Evolutionary conservation across 37 sponge, comb jelly and placozoan species (phyloP).

Genomic region (Mnemiopsis leidyi): DNA sequence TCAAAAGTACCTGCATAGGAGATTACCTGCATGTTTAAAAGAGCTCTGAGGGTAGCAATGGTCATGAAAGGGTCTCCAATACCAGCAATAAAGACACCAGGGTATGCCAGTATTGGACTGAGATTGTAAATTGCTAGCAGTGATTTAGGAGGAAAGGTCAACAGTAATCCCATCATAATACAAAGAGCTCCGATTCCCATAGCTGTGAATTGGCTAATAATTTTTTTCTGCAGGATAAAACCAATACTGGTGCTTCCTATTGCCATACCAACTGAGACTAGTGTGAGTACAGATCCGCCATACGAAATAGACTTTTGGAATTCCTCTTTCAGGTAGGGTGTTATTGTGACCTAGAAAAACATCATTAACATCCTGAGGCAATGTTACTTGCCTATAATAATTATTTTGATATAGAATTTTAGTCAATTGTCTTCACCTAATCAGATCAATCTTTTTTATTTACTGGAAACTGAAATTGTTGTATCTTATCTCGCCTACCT

Average conservation of each 20-base stretch:
- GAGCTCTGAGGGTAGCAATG: background rate
- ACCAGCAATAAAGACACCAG: slow-evolving; percentile 48
- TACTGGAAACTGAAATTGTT: too few relatives aligned
- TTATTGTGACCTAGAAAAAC: slow-evolving; percentile 18
- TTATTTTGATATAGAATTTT: too few relatives aligned
- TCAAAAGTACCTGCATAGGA: too few relatives aligned
- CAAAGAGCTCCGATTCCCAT: background rate
- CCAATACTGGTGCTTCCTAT: background rate
- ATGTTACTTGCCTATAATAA: too few relatives aligned
- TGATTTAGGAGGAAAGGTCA: background rate
- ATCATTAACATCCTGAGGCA: too few relatives aligned
- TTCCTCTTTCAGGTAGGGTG: slow-evolving; percentile 24
- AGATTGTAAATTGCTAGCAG: background rate
- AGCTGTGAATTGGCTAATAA: background rate
- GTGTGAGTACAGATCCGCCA: slow-evolving; percentile 11
- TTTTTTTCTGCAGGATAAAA: background rate
- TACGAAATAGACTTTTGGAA: slow-evolving; percentile 52
- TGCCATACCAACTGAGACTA: slow-evolving; percentile 57
- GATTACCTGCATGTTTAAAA: slow-evolving; percentile 24
- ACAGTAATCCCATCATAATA: background rate
- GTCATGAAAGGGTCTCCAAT: slow-evolving; percentile 19
- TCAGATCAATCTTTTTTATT: too few relatives aligned
- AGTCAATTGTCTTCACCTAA: too few relatives aligned
- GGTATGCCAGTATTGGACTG: slow-evolving; percentile 9
- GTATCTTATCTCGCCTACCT: too few relatives aligned